These are phyloP conservation scores for Enteromius fasciolatus DNA, from an alignment of 2,797 vertebrate genomes.

Conservation along the genomic window DNA sequence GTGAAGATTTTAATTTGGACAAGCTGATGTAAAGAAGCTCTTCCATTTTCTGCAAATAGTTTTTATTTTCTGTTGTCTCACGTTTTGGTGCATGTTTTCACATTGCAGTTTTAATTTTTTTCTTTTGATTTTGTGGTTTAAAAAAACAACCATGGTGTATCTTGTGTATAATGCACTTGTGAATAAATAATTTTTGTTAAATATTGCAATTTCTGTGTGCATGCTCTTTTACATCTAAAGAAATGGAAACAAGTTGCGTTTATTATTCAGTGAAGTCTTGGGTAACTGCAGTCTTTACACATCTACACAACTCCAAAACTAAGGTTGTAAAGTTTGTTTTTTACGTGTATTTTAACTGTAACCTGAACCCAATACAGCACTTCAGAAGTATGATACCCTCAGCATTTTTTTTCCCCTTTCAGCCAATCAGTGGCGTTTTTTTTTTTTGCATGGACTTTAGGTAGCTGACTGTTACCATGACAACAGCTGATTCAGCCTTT, in stretches of 20 bases:
- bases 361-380: background rate
- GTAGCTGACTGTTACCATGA: conserved; percentile 41
- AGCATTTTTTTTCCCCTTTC: background rate
- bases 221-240: background rate
- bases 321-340: background rate
- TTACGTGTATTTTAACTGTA: background rate
- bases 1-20: conserved; percentile 30
- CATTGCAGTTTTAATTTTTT: conserved; percentile 25
- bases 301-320: background rate
- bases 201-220: conserved; percentile 31
- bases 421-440: background rate
- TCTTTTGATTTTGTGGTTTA: conserved; percentile 63
- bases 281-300: background rate
- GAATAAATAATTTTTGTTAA: conserved; percentile 79
- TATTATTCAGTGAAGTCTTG: background rate
- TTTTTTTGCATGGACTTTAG: background rate
- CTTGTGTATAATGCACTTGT: conserved; percentile 73
- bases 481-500: conserved; percentile 68
- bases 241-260: background rate
- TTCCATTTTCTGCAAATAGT: conserved; percentile 16
- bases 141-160: conserved; percentile 70
- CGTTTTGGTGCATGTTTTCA: conserved; percentile 37
- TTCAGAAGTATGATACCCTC: background rate
- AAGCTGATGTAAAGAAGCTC: conserved; percentile 13
- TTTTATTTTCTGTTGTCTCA: conserved; percentile 24